These are phyloP conservation scores for Acronicta psi DNA, from an alignment of 2,888 invertebrate species.

Conservation along the genomic window DNA sequence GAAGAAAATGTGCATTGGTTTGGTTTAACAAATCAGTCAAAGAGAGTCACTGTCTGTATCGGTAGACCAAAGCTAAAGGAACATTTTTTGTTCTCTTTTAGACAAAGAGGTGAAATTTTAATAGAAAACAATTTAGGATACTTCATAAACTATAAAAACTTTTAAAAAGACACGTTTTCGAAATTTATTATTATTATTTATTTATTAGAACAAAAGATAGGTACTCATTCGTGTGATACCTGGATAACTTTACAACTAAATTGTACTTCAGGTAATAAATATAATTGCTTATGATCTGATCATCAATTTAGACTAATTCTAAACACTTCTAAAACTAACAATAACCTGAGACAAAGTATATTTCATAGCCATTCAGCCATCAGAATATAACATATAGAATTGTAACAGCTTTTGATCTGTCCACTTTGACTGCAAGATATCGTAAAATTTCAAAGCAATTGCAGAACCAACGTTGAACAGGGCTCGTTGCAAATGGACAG, in stretches of 20 bases:
- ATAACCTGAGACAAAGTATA: constrained; percentile 16
- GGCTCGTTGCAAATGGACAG: constrained; percentile 33
- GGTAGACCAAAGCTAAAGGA: no score
- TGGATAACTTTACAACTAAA: background rate
- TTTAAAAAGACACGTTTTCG: no score
- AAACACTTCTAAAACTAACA: constrained; percentile 31
- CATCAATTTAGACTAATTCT: background rate
- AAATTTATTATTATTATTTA: no score
- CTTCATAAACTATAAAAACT: no score
- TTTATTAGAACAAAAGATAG: background rate
- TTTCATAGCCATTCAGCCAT: constrained; percentile 12
- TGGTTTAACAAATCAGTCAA: no score
- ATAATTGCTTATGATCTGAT: background rate
- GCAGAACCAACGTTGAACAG: constrained; percentile 25
- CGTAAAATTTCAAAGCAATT: constrained; percentile 43
- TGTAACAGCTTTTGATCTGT: constrained; percentile 39
- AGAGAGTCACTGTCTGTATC: no score
- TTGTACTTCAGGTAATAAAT: background rate
- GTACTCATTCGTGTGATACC: background rate
- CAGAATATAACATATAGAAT: constrained; percentile 22
- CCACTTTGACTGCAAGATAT: constrained; percentile 17
- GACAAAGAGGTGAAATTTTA: no score
- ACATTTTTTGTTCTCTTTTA: no score
- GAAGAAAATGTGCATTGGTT: background rate
- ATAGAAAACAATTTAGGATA: no score